These are phyloP conservation scores for Drosophila obscura DNA, from an alignment of 1,140 invertebrate species.

Conservation along the genomic window DNA sequence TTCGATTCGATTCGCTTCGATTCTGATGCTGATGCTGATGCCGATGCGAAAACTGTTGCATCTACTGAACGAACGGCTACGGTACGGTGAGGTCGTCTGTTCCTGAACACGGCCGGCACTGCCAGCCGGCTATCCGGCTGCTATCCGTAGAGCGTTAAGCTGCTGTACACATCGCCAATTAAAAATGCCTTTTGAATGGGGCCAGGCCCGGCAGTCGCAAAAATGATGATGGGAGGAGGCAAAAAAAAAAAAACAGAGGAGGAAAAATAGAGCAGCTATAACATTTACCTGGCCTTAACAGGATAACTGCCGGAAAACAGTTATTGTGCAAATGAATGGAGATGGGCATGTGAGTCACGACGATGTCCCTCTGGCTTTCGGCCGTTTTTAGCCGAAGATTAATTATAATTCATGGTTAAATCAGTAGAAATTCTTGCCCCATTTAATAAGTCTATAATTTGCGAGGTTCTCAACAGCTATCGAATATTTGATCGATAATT, in stretches of 20 bases:
- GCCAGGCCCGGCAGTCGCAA: conserved; percentile 18
- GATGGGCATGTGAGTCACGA: conserved; percentile 3
- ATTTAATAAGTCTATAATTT: too few species aligned
- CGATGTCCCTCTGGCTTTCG: too few species aligned
- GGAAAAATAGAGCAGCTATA: conserved; percentile 35
- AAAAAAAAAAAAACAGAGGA: conserved; percentile 4
- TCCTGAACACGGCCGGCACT: background rate
- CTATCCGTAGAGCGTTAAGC: conserved; percentile 52
- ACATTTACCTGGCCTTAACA: conserved; percentile 60
- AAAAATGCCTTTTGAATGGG: conserved; percentile 77
- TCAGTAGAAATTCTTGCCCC: too few species aligned
- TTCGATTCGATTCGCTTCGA: conserved; percentile 21
- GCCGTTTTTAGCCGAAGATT: too few species aligned
- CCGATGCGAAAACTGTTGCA: conserved; percentile 60
- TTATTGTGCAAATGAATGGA: background rate
- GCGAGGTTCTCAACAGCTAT: too few species aligned
- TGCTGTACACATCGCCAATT: conserved; percentile 67
- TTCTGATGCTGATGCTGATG: conserved; percentile 23
- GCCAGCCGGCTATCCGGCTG: background rate
- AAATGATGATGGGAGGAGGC: conserved; percentile 24
- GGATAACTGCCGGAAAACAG: conserved; percentile 34
- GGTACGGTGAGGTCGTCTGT: too few species aligned
- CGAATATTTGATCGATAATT: too few species aligned
- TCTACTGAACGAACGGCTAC: conserved; percentile 4
- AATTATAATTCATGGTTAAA: too few species aligned